Conservation (phyloP, 2,113 vertebrate genomes). For the Nanorana parkeri region DNA sequence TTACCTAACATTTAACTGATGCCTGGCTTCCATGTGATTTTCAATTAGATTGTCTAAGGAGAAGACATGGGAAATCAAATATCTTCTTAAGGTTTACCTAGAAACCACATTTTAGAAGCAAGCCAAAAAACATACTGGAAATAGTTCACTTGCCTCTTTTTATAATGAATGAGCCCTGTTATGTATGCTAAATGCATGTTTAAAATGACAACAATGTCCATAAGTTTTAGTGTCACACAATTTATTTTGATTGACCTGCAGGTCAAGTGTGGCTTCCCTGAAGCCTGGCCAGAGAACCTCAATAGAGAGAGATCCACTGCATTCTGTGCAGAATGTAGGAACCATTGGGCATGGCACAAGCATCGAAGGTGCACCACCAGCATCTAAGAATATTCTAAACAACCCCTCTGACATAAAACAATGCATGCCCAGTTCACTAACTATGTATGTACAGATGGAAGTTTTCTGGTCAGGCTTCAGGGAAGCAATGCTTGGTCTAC, state of each 20-base stretch:
- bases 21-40: slow-evolving; percentile 31
- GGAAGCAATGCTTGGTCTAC: too few species aligned
- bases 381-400: too few species aligned
- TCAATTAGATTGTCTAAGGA: slow-evolving; percentile 19
- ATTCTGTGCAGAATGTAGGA: too few species aligned
- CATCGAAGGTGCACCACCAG: too few species aligned
- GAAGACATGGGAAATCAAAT: slow-evolving; percentile 34
- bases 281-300: too few species aligned
- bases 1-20: slow-evolving; percentile 23
- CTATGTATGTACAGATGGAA: too few species aligned
- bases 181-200: neutral
- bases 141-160: slow-evolving; percentile 10
- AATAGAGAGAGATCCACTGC: too few species aligned
- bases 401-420: too few species aligned
- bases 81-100: slow-evolving; percentile 35
- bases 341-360: too few species aligned
- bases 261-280: too few species aligned
- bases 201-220: neutral
- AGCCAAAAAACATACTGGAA: slow-evolving; percentile 7
- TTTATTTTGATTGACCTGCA: neutral
- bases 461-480: too few species aligned
- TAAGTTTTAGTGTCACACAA: neutral
- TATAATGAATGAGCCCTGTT: neutral
- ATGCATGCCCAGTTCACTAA: too few species aligned
- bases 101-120: slow-evolving; percentile 25